phyloP scores from a whole-genome alignment of 1,140 invertebrate genomes.

The Dufourea novaeangliae region DNA sequence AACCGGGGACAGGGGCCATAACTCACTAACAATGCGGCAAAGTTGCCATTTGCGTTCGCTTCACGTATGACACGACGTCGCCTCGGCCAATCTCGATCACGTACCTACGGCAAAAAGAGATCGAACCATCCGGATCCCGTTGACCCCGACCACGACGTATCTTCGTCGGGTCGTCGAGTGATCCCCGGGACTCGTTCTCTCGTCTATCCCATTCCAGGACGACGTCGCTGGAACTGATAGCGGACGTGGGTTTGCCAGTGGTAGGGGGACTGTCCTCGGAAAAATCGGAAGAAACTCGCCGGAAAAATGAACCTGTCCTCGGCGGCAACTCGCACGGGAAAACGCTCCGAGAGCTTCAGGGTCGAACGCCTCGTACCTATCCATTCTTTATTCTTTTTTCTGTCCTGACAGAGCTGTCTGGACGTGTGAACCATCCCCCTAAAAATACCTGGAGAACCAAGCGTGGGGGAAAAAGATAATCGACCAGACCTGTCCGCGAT shows the following conservation, averaged over 20 bases:
- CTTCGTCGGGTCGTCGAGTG: not conserved
- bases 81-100: conserved; percentile 10
- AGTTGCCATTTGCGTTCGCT: conserved; percentile 36
- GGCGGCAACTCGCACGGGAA: not conserved
- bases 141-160: conserved; percentile 16
- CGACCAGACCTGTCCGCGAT: not conserved
- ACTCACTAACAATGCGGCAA: conserved; percentile 27
- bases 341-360: not conserved
- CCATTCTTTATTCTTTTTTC: not conserved
- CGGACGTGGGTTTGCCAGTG: conserved; percentile 14
- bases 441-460: not conserved
- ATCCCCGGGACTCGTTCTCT: not conserved
- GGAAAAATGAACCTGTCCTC: conserved; percentile 51
- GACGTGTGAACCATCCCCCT: not conserved
- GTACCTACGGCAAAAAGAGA: conserved; percentile 22
- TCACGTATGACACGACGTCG: conserved; percentile 27
- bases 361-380: not conserved
- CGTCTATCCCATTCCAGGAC: not conserved
- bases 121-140: conserved; percentile 3
- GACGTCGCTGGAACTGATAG: conserved; percentile 6
- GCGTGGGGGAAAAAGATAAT: not conserved
- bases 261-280: conserved; percentile 22
- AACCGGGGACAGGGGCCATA: not conserved
- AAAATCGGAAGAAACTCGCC: conserved; percentile 35
- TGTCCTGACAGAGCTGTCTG: not conserved